Conservation (phyloP, 2,113 vertebrate genomes). For the Peucedramus taeniatus region DNA sequence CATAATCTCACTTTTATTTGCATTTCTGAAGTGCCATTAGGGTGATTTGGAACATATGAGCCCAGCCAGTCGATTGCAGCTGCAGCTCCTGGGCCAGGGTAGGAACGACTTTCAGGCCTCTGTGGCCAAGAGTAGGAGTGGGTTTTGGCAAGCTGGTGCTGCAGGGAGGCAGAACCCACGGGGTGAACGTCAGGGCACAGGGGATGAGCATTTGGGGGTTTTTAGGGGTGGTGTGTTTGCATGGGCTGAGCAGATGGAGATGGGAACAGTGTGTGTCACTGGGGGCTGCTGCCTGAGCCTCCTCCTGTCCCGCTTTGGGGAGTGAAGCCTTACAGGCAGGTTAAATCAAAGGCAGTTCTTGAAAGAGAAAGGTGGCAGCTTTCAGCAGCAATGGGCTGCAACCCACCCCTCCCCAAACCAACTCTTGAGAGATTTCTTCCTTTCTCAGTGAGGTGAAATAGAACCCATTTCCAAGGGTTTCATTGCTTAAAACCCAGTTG, state of each 20-base stretch:
- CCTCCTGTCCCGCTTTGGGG: neutral
- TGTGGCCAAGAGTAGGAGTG: neutral
- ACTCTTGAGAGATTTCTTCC: neutral
- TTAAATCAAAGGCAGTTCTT: neutral
- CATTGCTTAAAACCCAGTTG: neutral
- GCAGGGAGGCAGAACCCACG: neutral
- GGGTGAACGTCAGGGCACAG: neutral
- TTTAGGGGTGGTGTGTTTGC: neutral
- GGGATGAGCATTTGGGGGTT: neutral
- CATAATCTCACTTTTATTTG: slow-evolving; percentile 68
- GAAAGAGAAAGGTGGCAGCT: neutral
- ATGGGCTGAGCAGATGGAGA: neutral
- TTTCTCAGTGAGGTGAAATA: neutral
- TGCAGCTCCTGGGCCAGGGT: neutral
- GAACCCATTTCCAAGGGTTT: neutral
- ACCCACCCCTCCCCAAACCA: neutral
- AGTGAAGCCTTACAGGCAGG: neutral
- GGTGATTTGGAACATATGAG: slow-evolving; percentile 41
- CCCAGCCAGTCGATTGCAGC: neutral
- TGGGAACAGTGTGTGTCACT: neutral
- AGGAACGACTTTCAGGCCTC: neutral
- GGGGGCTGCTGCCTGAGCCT: neutral
- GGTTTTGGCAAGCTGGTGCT: neutral
- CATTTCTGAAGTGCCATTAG: slow-evolving; percentile 53
- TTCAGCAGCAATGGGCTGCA: neutral